Conservation (phyloP, 1,140 invertebrate species). For the Halotydeus destructor region DNA sequence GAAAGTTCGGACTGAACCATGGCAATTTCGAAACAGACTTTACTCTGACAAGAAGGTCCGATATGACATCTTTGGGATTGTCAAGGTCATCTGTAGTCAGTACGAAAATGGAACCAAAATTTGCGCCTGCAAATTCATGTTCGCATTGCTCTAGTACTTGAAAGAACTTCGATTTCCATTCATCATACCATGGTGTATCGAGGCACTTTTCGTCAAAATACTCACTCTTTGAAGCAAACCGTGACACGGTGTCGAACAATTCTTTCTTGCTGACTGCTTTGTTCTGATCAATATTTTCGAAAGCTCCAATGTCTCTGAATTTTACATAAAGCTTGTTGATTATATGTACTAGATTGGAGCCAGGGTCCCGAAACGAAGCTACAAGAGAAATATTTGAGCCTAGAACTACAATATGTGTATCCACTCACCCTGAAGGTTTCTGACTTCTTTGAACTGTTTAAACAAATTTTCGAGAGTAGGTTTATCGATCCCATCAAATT, state of each 20-base stretch:
- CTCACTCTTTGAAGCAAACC: neutral
- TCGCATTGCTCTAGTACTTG: constrained; percentile 6
- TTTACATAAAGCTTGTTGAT: neutral
- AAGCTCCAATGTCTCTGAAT: constrained; percentile 1
- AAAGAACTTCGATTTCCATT: constrained; percentile 13
- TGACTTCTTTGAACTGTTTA: constrained; percentile 7
- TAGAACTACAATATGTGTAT: neutral
- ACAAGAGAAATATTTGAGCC: neutral
- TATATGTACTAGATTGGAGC: neutral
- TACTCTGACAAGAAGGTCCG: constrained; percentile 4
- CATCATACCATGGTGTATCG: constrained; percentile 15
- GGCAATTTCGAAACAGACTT: neutral
- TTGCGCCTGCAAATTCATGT: constrained; percentile 15
- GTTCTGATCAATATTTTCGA: constrained; percentile 6
- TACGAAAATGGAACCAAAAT: constrained; percentile 13
- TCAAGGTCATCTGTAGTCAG: constrained; percentile 9
- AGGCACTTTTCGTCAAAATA: neutral
- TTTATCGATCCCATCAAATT: neutral
- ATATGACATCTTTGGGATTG: constrained; percentile 9
- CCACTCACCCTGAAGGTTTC: constrained; percentile 6
- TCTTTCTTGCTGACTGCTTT: constrained; percentile 4
- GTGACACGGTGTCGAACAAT: constrained; percentile 5
- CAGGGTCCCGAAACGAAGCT: neutral
- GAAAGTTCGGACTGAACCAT: constrained; percentile 5
- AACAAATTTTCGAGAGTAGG: constrained; percentile 2